Evolutionary conservation across 1,140 invertebrate genomes (phyloP), one percentile per base, ranked within the genome.

Genomic region (Muscidifurax raptorellus): DNA sequence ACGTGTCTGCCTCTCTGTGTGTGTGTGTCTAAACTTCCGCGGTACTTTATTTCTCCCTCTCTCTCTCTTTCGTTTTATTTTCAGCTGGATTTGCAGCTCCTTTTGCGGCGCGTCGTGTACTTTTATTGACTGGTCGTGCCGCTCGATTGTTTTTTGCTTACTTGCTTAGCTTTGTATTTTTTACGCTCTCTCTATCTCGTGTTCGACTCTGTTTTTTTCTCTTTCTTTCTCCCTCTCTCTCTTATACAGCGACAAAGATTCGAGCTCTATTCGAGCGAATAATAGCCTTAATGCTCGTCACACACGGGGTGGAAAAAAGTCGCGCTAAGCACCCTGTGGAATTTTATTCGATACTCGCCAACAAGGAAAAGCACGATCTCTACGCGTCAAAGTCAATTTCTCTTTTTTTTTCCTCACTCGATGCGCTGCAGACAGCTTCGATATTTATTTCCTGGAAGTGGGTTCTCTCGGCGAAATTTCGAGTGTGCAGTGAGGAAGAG

Each of bases 1-100:
- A 74, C 28, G n/a, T n/a, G 22, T n/a, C 9, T 40, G 66, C 6
- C 22, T 28, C 52, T 66, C 15, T 40, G 3, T n/a, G 5, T 28
- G 15, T 32, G 69, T 32, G 69, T 74, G 71, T 74, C 71, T 40
- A 74, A 74, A 74, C 71, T 74, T 52, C 30, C 67, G 27, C 10
- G 1, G 59, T 52, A 47, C 36, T 59, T 27, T 72, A 30, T 72
- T 36, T 36, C 30, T 76, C 74, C 6, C 40, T 18, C 18, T 25
- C 40, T 76, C 40, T 76, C 40, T 18, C 13, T 52, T 13, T 52
- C 47, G 47, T 7, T 59, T 59, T 59, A 59, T 59, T 59, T 59
- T 59, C 52, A 59, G 18, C 52, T 59, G 52, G 15, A n/a, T 59
- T 59, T 59, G 22, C 52, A n/a, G 52, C 22, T 47, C 15, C 44